Evolutionary conservation across 2,888 invertebrate genomes (phyloP), one percentile per base, ranked within the genome.

Genomic region (Arrhopalites spinosus): DNA sequence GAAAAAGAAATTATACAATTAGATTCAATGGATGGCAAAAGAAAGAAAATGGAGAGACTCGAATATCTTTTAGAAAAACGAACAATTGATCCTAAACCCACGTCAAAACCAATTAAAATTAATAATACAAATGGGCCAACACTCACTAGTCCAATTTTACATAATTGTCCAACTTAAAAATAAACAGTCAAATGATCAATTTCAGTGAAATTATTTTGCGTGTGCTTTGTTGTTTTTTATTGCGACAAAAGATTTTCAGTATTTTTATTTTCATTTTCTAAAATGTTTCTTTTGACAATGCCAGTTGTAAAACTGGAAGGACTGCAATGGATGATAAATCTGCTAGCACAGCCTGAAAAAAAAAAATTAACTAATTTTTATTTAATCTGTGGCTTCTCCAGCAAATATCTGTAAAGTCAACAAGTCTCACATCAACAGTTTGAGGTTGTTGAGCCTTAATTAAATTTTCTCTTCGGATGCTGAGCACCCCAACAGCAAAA

Each of bases 301-400:
- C 90, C 83, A 94, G 87, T 85, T 95, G 94, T 77, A 96, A 86
- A 56, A 96, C 87, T 0, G 95, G 93, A 86, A 95, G 89, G 0
- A 95, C 93, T 81, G 92, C 91, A 76, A 96, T 89, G 0, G 95
- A 94, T 0, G 95, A 95, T 67, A 96, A 87, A 86, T 96, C 95
- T 0, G 94, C 93, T 56, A 96, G 85, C 56, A 95, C 92, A 2
- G 94, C 92, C 88, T 89, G 84, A 43, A 86, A 25, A 25, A 59
- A 11, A 23, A 59, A 59, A 2, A 2, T 59, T 25, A 20, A 59
- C 1, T 59, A 20, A 53, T 25, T 15, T 59, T 56, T 20, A n/a
- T n/a, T n/a, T n/a, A n/a, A n/a, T n/a, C n/a, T n/a, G n/a, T n/a
- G n/a, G n/a, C n/a, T n/a, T n/a, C n/a, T n/a, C n/a, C n/a, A n/a